Conservation (phyloP, 2,888 invertebrate species). For the Rhagonycha lutea region DNA sequence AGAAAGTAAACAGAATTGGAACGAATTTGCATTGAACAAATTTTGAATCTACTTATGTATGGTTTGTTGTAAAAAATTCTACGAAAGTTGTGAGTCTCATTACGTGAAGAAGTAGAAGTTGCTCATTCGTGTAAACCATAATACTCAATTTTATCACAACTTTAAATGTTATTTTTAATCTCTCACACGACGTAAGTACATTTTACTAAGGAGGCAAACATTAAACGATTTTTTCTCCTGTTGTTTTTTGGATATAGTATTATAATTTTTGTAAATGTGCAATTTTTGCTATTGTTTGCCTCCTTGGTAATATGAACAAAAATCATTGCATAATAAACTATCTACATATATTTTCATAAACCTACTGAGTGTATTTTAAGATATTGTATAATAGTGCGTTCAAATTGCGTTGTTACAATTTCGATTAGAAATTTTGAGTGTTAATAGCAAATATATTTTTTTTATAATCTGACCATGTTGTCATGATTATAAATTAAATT, state of each 20-base stretch:
- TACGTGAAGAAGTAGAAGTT: background rate
- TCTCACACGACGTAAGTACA: background rate
- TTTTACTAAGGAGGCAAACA: background rate
- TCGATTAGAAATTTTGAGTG: background rate
- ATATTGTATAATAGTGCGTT: background rate
- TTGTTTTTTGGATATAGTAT: background rate
- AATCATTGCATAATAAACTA: background rate
- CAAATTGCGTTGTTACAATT: background rate
- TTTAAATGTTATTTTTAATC: background rate
- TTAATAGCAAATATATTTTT: background rate
- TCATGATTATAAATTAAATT: background rate
- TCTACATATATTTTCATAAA: background rate
- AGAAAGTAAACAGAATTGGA: background rate
- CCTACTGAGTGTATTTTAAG: background rate
- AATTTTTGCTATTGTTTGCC: background rate
- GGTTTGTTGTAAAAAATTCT: background rate
- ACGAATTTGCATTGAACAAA: background rate
- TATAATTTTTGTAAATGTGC: background rate
- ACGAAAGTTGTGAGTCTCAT: background rate
- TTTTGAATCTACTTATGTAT: background rate
- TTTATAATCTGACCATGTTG: background rate
- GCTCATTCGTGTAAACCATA: background rate
- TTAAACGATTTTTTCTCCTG: background rate
- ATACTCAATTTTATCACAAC: background rate
- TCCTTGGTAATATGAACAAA: background rate